Evolutionary conservation across 2,797 vertebrate genomes (phyloP).

Genomic region (Coluber constrictor): DNA sequence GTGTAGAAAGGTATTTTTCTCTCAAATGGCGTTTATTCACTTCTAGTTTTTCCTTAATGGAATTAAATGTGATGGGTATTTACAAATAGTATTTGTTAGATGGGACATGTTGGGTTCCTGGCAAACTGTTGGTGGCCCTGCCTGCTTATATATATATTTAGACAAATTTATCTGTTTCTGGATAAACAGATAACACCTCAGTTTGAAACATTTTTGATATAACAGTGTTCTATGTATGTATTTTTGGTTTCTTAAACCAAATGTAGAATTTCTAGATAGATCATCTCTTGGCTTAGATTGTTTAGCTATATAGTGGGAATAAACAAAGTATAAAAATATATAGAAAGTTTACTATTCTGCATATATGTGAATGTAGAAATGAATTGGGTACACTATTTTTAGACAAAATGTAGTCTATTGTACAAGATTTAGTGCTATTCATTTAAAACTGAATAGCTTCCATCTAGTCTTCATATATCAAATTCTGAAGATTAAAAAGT

Average conservation of each 20-base stretch:
- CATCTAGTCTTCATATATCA: not conserved
- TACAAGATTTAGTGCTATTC: not conserved
- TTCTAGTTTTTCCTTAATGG: not conserved
- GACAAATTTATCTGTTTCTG: not conserved
- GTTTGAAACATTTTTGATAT: not conserved
- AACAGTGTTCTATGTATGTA: not conserved
- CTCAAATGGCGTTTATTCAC: not conserved
- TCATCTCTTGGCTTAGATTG: not conserved
- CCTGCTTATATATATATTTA: not conserved
- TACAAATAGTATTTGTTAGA: not conserved
- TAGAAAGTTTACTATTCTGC: not conserved
- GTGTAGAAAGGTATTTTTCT: not conserved
- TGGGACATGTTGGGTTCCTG: not conserved
- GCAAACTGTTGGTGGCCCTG: too few relatives aligned
- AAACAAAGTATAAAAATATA: not conserved
- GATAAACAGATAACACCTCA: not conserved
- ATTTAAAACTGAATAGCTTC: not conserved
- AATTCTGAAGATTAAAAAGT: not conserved
- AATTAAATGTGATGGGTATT: not conserved
- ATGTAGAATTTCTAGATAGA: not conserved
- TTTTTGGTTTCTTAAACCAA: not conserved
- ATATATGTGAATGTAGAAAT: not conserved
- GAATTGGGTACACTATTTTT: not conserved
- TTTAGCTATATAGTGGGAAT: not conserved
- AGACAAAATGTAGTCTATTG: not conserved